Conservation (phyloP, 2,888 invertebrate species). For the Caenorhabditis zanzibari region DNA sequence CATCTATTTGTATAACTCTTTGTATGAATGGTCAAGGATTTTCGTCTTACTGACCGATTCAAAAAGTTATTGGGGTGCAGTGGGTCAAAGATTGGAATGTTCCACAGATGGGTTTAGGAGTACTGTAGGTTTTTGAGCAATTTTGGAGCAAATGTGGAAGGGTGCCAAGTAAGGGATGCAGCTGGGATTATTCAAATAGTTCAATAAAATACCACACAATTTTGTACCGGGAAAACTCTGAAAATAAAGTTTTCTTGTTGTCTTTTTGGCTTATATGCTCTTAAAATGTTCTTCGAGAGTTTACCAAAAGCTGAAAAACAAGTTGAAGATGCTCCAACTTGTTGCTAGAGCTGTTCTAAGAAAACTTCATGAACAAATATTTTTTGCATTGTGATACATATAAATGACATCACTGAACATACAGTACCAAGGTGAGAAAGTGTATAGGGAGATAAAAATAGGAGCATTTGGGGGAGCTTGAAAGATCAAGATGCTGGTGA, state of each 20-base stretch:
- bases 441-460: background rate
- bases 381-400: background rate
- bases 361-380: slow-evolving; percentile 26
- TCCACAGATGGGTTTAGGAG: background rate
- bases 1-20: background rate
- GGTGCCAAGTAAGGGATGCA: too few relatives aligned
- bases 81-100: slow-evolving; percentile 4
- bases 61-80: background rate
- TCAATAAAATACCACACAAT: too few relatives aligned
- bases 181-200: too few relatives aligned
- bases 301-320: background rate
- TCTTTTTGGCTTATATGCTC: too few relatives aligned
- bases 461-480: slow-evolving; percentile 1
- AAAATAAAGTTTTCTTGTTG: background rate
- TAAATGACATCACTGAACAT: slow-evolving; percentile 30
- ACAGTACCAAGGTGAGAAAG: background rate
- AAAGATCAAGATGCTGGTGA: background rate
- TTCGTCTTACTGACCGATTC: slow-evolving; percentile 3
- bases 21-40: background rate
- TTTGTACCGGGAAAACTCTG: too few relatives aligned
- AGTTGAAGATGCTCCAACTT: slow-evolving; percentile 6
- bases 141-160: too few relatives aligned
- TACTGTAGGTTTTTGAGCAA: too few relatives aligned
- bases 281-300: too few relatives aligned
- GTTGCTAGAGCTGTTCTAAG: slow-evolving; percentile 12